These are phyloP conservation scores for Lepus timidus DNA, from an alignment of 2,113 vertebrate genomes.

Conservation along the genomic window DNA sequence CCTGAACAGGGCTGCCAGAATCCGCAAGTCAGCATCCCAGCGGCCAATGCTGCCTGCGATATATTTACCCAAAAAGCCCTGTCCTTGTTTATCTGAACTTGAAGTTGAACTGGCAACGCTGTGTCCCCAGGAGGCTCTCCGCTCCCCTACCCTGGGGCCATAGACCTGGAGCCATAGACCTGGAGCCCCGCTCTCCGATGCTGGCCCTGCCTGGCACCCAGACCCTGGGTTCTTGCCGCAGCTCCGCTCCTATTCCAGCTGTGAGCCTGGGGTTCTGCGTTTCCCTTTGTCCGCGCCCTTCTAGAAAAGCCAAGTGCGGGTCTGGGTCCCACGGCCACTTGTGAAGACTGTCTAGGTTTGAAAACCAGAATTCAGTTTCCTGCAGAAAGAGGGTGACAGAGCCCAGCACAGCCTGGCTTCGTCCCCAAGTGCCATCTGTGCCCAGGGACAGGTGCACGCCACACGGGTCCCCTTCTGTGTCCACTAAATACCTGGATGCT, in stretches of 20 bases:
- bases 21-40: neutral
- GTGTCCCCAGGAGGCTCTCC: neutral
- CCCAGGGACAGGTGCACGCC: no score
- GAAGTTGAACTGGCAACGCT: neutral
- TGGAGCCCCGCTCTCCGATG: no score
- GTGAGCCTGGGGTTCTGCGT: accelerated
- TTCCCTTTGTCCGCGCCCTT: no score
- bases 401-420: neutral
- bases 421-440: neutral
- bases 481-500: no score
- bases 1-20: neutral
- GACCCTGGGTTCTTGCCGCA: neutral
- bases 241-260: no score
- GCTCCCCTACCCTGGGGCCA: no score
- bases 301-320: accelerated
- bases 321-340: neutral
- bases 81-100: neutral
- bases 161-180: no score
- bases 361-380: neutral
- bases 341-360: neutral
- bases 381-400: no score
- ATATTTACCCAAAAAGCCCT: no score
- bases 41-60: neutral
- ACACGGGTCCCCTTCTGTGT: no score
- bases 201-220: no score